phyloP scores from a whole-genome alignment of 1,140 invertebrate genomes.

The Zaprionus vittiger region DNA sequence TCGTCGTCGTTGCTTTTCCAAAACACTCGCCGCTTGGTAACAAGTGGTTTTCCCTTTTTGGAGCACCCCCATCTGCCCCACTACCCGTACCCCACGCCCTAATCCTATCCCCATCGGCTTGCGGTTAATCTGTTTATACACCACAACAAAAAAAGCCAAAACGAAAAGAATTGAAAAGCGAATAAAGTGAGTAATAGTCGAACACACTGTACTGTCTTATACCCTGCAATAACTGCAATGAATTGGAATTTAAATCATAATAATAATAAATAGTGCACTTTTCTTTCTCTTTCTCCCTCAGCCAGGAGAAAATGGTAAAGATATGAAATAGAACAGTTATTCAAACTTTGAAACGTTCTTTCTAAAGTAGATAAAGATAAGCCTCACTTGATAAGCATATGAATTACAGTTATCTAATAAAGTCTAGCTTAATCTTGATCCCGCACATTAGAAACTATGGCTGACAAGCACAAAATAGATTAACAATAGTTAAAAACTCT shows the following conservation, averaged over 20 bases:
- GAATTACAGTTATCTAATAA: too few relatives aligned
- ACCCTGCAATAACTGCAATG: neutral
- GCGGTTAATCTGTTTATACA: slow-evolving; percentile 54
- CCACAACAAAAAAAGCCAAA: slow-evolving; percentile 28
- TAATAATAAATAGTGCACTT: too few relatives aligned
- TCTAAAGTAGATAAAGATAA: too few relatives aligned
- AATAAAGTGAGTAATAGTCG: neutral
- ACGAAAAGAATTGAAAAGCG: slow-evolving; percentile 5
- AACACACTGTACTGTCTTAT: neutral
- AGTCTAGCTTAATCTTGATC: too few relatives aligned
- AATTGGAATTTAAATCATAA: too few relatives aligned
- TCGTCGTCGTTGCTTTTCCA: slow-evolving; percentile 70
- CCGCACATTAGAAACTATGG: too few relatives aligned
- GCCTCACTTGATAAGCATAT: too few relatives aligned
- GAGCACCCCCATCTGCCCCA: slow-evolving; percentile 4
- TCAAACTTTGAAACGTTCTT: too few relatives aligned
- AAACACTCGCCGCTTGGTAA: slow-evolving; percentile 59
- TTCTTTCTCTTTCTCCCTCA: too few relatives aligned
- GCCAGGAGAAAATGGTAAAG: too few relatives aligned
- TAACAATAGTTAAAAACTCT: too few relatives aligned
- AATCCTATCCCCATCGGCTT: slow-evolving; percentile 24
- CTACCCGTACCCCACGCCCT: neutral
- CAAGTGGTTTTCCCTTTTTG: slow-evolving; percentile 65
- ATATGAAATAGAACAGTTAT: too few relatives aligned
- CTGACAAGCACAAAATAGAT: neutral